Evolutionary conservation across 2,797 vertebrate genomes (phyloP).

Genomic region (Margarornis squamiger): DNA sequence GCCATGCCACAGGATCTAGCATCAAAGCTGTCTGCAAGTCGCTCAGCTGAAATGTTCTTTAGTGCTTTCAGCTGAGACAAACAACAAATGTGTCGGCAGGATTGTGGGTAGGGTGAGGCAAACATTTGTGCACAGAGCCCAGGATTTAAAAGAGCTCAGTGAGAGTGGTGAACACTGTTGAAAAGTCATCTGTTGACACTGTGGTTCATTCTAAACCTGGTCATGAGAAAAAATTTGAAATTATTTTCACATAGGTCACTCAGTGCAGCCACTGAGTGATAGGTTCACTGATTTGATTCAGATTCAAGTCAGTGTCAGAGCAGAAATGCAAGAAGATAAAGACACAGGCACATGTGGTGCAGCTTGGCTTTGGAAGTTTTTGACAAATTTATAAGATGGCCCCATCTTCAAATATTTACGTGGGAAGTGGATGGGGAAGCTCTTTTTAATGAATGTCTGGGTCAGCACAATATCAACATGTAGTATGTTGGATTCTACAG

Average conservation of each 20-base stretch:
- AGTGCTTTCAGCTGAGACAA: not conserved
- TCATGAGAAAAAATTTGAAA: not conserved
- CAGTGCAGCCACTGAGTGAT: not conserved
- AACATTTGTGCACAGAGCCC: not conserved
- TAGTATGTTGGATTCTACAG: not conserved
- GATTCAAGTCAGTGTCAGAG: not conserved
- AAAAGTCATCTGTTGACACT: not conserved
- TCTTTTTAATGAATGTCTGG: not conserved
- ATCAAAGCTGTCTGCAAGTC: slow-evolving; percentile 15
- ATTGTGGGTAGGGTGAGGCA: not conserved
- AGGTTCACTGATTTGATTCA: not conserved
- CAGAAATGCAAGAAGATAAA: not conserved
- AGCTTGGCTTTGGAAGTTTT: not conserved
- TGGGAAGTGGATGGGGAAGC: not conserved
- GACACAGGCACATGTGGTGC: not conserved
- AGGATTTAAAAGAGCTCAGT: not conserved
- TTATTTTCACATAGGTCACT: not conserved
- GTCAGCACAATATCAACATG: not conserved
- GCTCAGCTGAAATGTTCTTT: not conserved
- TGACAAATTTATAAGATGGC: not conserved
- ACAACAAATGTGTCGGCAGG: not conserved
- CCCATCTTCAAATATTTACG: not conserved
- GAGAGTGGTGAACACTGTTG: not conserved
- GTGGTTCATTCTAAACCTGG: not conserved
- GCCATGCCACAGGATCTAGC: not conserved